Conservation (phyloP, 2,888 invertebrate species). For the Ephialtes manifestator region DNA sequence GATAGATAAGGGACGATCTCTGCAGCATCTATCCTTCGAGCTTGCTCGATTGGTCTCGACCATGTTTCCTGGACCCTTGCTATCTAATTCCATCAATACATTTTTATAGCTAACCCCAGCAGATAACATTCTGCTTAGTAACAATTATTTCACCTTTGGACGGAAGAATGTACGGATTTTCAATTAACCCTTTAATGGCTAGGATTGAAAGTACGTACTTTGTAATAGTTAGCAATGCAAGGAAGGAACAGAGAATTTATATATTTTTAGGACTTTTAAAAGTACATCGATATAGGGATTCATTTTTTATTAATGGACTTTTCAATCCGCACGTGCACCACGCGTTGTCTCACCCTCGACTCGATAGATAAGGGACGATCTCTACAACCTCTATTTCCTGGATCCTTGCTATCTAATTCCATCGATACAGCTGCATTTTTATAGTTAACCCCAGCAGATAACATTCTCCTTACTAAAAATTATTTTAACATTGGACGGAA, state of each 20-base stretch:
- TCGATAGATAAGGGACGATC: conserved; percentile 46
- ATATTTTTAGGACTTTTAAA: background rate
- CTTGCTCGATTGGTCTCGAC: background rate
- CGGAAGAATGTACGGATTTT: background rate
- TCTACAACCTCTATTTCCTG: background rate
- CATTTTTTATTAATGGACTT: conserved; percentile 70
- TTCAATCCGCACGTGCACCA: conserved; percentile 68
- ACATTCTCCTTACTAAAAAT: background rate
- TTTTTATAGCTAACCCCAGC: background rate
- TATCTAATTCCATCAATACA: conserved; percentile 18
- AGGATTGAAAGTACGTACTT: background rate
- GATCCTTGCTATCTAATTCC: background rate
- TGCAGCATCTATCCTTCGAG: background rate
- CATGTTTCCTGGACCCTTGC: background rate
- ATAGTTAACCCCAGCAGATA: background rate
- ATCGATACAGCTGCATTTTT: conserved; percentile 10
- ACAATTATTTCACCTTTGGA: background rate
- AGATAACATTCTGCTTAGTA: background rate
- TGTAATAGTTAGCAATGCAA: background rate
- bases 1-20: conserved; percentile 47
- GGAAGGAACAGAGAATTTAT: background rate
- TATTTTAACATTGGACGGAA: background rate
- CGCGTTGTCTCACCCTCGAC: background rate
- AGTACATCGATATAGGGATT: background rate
- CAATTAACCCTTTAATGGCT: conserved; percentile 5